Evolutionary conservation across 2,113 vertebrate genomes (phyloP).

Genomic region (Heterotis niloticus): DNA sequence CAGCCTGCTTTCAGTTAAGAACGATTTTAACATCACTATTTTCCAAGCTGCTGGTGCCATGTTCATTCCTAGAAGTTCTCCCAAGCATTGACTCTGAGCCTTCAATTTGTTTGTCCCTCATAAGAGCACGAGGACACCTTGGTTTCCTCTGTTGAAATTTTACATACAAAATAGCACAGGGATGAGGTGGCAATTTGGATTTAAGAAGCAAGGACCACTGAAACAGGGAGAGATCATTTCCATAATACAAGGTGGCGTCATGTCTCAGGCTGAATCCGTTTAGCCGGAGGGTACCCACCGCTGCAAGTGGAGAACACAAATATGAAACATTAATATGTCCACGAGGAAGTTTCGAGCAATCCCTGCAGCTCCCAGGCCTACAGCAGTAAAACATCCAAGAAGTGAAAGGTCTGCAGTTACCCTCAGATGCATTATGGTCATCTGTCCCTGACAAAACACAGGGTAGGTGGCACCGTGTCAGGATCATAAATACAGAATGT

Average conservation of each 20-base stretch:
- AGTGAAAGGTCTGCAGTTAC: conserved; percentile 15
- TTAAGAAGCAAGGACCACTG: no score
- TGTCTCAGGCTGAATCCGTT: background rate
- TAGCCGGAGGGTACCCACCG: no score
- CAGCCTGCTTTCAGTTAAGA: conserved; percentile 49
- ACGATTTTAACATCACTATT: conserved; percentile 55
- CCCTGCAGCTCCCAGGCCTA: background rate
- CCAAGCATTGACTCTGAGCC: conserved; percentile 59
- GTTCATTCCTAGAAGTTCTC: conserved; percentile 58
- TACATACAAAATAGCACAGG: background rate
- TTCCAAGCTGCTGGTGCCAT: conserved; percentile 45
- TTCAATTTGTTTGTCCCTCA: conserved; percentile 33
- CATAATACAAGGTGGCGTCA: background rate
- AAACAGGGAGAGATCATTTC: no score
- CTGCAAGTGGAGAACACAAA: no score
- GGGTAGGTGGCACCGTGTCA: conserved; percentile 24
- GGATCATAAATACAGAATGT: conserved; percentile 35
- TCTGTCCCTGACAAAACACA: conserved; percentile 19
- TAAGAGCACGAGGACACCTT: conserved; percentile 28
- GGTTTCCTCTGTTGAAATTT: background rate
- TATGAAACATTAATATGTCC: background rate
- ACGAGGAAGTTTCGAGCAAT: background rate
- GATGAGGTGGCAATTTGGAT: no score
- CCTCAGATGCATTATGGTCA: conserved; percentile 7
- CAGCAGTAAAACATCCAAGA: background rate